These are phyloP conservation scores for Chirona hameri DNA, from an alignment of 2,888 invertebrate species.

Conservation along the genomic window DNA sequence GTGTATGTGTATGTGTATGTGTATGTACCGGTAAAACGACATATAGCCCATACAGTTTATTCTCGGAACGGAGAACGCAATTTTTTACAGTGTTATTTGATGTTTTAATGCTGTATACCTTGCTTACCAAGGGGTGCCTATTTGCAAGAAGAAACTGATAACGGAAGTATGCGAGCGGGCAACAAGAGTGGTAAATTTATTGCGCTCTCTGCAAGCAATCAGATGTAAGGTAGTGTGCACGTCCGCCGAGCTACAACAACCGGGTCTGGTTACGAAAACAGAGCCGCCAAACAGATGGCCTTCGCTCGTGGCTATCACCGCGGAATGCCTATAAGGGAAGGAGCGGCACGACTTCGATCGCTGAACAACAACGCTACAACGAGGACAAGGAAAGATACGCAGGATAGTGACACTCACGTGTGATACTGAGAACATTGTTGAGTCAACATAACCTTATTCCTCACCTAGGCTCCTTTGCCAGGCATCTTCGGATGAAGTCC, in stretches of 20 bases:
- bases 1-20: too few species aligned
- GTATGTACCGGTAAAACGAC: background rate
- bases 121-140: too few species aligned
- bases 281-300: background rate
- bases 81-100: background rate
- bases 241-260: background rate
- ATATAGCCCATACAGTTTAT: background rate
- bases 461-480: conserved; percentile 89
- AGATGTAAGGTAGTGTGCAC: background rate
- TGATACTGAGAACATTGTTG: background rate
- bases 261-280: background rate
- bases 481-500: conserved; percentile 84
- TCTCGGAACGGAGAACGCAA: background rate
- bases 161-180: too few species aligned
- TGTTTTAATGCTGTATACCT: background rate
- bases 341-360: too few species aligned
- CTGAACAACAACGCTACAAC: too few species aligned
- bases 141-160: too few species aligned
- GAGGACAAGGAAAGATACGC: too few species aligned
- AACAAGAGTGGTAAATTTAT: background rate
- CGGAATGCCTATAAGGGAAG: too few species aligned
- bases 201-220: background rate
- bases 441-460: conserved; percentile 41
- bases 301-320: background rate
- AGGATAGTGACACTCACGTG: background rate